These are phyloP conservation scores for Mormoops blainvillei DNA, from an alignment of 2,113 vertebrate species.

Conservation along the genomic window DNA sequence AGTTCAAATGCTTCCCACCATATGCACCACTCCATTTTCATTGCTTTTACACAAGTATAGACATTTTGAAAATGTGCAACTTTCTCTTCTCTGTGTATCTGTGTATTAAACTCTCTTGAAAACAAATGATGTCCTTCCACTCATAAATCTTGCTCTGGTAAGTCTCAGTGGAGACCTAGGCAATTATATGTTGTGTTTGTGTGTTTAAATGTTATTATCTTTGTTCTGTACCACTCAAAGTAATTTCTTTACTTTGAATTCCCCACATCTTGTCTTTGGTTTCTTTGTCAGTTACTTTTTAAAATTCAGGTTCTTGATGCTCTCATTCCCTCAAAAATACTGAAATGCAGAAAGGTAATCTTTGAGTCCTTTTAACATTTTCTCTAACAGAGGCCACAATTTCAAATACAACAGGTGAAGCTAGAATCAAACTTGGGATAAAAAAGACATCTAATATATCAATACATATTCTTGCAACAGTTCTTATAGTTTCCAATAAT, in stretches of 20 bases:
- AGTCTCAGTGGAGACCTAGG: not conserved
- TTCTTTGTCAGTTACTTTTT: not conserved
- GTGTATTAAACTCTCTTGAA: not conserved
- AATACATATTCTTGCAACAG: not conserved
- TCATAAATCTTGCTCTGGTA: not conserved
- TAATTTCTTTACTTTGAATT: conserved; percentile 29
- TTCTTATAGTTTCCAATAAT: conserved; percentile 9
- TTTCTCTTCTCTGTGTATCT: not conserved
- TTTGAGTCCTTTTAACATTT: conserved; percentile 16
- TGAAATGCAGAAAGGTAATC: not conserved
- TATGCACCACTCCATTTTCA: not conserved
- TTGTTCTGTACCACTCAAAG: not conserved
- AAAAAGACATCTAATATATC: conserved; percentile 1
- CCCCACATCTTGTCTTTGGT: not conserved
- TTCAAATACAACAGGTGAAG: conserved; percentile 16
- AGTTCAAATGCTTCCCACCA: not conserved
- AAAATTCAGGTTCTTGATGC: not conserved
- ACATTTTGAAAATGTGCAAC: not conserved
- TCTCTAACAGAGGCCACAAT: not conserved
- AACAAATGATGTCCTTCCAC: conserved; percentile 25
- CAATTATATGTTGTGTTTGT: not conserved
- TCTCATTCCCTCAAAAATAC: not conserved
- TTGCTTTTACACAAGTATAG: conserved; percentile 2
- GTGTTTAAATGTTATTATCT: conserved; percentile 33
- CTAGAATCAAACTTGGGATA: not conserved